Conservation (phyloP, 2,888 invertebrate species). For the Stomorhina lunata region DNA sequence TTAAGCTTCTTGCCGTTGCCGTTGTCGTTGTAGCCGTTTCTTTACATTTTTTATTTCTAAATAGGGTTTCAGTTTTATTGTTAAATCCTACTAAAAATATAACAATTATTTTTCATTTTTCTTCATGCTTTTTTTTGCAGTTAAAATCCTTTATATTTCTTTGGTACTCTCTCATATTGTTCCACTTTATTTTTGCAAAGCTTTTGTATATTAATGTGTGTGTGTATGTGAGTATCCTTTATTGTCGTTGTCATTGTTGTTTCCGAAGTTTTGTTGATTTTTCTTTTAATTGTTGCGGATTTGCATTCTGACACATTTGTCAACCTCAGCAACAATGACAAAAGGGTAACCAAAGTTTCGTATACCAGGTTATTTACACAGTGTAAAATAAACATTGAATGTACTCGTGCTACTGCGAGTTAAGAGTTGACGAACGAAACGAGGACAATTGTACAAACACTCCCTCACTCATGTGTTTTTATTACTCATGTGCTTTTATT, state of each 20-base stretch:
- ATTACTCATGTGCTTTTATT: background rate
- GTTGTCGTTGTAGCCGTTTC: too few relatives aligned
- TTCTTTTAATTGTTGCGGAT: conserved; percentile 79
- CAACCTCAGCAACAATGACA: conserved; percentile 77
- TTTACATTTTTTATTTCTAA: conserved; percentile 20
- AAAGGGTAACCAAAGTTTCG: conserved; percentile 71
- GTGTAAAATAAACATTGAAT: conserved; percentile 56
- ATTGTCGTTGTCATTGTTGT: conserved; percentile 52
- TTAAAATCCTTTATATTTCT: conserved; percentile 4
- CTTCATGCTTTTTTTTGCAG: conserved; percentile 2
- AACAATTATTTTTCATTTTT: conserved; percentile 58
- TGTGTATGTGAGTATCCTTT: conserved; percentile 6
- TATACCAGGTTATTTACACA: conserved; percentile 68
- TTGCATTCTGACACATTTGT: conserved; percentile 80
- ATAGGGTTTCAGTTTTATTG: conserved; percentile 47
- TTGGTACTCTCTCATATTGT: conserved; percentile 40
- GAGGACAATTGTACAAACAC: background rate
- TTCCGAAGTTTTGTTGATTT: conserved; percentile 75
- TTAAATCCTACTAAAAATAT: conserved; percentile 63
- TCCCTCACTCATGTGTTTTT: background rate
- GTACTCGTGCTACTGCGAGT: background rate
- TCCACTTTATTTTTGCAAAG: conserved; percentile 56
- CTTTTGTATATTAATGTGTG: conserved; percentile 4
- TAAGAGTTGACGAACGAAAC: background rate
- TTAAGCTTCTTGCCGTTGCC: conserved; percentile 34